These are phyloP conservation scores for Panagrolaimus sp. DNA, from an alignment of 1,140 invertebrate genomes.

Conservation along the genomic window DNA sequence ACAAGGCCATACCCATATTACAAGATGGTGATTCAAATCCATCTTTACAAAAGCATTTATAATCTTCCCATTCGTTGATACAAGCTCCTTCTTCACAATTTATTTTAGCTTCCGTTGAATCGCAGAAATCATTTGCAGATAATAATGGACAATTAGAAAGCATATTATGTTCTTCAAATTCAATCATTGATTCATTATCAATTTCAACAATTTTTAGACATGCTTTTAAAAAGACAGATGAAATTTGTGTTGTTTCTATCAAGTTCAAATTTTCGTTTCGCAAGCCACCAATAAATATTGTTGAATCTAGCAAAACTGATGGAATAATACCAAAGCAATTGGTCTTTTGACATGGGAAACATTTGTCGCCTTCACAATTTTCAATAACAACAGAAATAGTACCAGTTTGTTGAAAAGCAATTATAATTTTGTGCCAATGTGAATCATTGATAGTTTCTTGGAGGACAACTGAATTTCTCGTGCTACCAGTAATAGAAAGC, in stretches of 20 bases:
- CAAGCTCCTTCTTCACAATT: background rate
- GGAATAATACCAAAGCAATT: background rate
- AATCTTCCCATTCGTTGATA: conserved; percentile 5
- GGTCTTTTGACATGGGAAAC: background rate
- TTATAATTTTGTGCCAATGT: background rate
- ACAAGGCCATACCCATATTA: background rate
- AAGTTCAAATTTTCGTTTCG: background rate
- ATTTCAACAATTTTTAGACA: background rate
- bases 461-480: background rate
- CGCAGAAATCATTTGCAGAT: background rate
- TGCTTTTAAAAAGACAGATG: background rate
- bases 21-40: background rate
- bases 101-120: background rate
- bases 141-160: background rate
- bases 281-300: background rate
- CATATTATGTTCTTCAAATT: conserved; percentile 1
- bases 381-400: background rate
- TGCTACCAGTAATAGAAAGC: background rate
- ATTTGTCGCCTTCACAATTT: background rate
- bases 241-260: background rate
- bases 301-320: background rate
- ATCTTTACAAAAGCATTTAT: conserved; percentile 10
- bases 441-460: conserved; percentile 7
- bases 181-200: background rate
- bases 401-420: background rate